Conservation (phyloP, 2,888 invertebrate genomes). For the Ormyrus pomaceus region DNA sequence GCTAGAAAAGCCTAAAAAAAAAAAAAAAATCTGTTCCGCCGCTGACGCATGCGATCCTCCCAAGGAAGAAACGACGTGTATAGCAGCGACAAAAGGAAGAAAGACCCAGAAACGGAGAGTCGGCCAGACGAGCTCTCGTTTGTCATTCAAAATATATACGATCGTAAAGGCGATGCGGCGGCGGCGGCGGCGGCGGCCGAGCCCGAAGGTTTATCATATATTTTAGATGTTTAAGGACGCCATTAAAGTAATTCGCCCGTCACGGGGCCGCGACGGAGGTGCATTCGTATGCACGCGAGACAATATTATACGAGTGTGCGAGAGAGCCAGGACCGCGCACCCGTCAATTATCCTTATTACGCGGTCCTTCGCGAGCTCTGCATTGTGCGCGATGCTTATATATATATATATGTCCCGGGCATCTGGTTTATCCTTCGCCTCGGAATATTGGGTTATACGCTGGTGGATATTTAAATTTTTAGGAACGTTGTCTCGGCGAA, state of each 20-base stretch:
- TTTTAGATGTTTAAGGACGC: conserved; percentile 56
- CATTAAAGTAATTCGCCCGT: conserved; percentile 56
- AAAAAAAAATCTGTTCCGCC: too few species aligned
- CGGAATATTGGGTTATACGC: neutral
- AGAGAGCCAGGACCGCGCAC: conserved; percentile 18
- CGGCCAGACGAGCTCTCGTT: conserved; percentile 46
- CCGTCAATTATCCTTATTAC: conserved; percentile 57
- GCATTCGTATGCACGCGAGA: conserved; percentile 15
- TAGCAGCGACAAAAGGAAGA: conserved; percentile 22
- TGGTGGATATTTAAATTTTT: neutral
- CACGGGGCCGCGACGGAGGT: neutral
- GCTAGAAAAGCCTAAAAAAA: too few species aligned
- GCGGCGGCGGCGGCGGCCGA: neutral
- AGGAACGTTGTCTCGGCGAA: too few species aligned
- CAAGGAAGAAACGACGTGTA: neutral
- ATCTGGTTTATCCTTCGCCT: neutral
- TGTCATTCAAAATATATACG: conserved; percentile 57
- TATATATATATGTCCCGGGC: neutral
- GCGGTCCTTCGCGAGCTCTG: neutral
- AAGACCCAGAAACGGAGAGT: neutral
- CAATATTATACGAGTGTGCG: conserved; percentile 44
- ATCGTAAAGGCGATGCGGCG: conserved; percentile 40
- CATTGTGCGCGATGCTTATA: conserved; percentile 4
- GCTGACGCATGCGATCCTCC: too few species aligned
- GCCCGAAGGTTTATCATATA: conserved; percentile 53